Conservation (phyloP, 2,113 vertebrate species). For the Pterocles gutturalis region DNA sequence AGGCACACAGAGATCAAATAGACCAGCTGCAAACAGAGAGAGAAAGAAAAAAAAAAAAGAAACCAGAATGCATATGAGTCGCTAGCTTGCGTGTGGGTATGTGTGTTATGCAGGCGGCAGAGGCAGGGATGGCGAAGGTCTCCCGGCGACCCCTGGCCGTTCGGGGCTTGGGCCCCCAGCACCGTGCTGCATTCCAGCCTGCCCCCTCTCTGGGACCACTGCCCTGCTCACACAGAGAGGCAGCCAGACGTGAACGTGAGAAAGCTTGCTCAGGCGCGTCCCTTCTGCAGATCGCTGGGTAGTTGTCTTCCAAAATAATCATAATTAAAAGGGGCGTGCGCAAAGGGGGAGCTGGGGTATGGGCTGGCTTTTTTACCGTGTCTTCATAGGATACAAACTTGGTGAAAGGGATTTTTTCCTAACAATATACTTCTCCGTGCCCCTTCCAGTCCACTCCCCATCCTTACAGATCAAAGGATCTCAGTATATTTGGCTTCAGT, state of each 20-base stretch:
- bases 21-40: conserved; percentile 40
- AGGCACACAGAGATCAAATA: conserved; percentile 71
- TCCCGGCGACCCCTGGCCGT: conserved; percentile 43
- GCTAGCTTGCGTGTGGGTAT: background rate
- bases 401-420: background rate
- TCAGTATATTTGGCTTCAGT: background rate
- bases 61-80: background rate
- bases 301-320: background rate
- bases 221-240: conserved; percentile 69
- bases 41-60: too few relatives aligned
- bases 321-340: background rate
- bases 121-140: conserved; percentile 37
- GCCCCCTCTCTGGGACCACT: conserved; percentile 66
- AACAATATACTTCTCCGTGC: background rate
- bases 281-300: background rate
- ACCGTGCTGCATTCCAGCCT: conserved; percentile 66
- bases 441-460: background rate
- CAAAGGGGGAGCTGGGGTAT: background rate
- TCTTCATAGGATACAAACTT: conserved; percentile 16
- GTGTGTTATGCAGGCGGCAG: conserved; percentile 29
- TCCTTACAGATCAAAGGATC: conserved; percentile 46
- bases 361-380: conserved; percentile 3
- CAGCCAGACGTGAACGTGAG: conserved; percentile 83
- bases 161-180: conserved; percentile 59
- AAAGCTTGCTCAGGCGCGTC: conserved; percentile 76